A percentile compares a stretch with the other conserved stretches of the same genome.
Conservation (phyloP, 2,113 vertebrate species). For the Sigmodon hispidus region DNA sequence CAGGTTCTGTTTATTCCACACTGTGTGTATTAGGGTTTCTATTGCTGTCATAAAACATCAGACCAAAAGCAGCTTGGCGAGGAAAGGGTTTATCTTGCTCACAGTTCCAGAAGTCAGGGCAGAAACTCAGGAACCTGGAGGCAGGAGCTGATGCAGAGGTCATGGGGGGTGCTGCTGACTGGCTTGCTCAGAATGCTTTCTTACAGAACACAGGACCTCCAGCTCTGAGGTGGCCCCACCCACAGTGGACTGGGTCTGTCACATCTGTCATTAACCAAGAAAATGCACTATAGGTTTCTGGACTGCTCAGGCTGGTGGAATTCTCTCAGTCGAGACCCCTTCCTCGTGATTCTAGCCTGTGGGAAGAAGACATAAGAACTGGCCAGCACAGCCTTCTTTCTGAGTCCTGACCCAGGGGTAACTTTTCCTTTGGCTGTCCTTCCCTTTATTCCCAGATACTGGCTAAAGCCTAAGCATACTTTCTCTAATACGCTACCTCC, state of each 20-base stretch:
- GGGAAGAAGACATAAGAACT: neutral
- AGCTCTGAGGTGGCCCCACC: neutral
- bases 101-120: neutral
- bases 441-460: neutral
- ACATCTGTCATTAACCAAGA: neutral
- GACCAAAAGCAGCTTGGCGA: neutral
- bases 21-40: neutral
- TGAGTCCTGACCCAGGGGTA: neutral
- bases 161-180: neutral
- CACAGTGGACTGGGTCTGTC: neutral
- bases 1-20: neutral
- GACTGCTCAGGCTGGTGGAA: neutral
- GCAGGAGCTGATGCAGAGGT: neutral
- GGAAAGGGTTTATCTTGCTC: neutral
- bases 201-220: neutral
- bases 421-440: neutral
- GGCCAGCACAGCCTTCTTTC: neutral
- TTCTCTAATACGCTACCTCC: neutral
- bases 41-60: neutral
- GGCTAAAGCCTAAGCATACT: neutral
- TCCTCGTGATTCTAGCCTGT: no score
- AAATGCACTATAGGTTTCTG: neutral
- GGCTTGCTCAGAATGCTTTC: neutral
- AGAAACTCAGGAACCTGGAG: neutral
- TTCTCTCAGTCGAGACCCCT: neutral